A percentile compares a stretch with the other conserved stretches of the same genome.
Conservation (phyloP, 2,797 vertebrate species). For the Xyrichtys novacula region DNA sequence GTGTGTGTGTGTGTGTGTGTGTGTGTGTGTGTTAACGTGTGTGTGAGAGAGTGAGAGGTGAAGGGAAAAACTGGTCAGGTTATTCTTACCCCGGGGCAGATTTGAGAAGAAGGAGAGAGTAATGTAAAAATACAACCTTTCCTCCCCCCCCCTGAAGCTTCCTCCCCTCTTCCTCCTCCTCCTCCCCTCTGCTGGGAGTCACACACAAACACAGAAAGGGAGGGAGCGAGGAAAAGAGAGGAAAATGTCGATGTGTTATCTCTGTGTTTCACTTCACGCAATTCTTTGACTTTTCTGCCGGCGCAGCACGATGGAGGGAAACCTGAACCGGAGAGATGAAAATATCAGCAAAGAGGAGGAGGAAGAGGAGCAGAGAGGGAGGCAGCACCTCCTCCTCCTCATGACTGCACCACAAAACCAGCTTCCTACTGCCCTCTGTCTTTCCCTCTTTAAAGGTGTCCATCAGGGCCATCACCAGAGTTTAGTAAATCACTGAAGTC, state of each 20-base stretch:
- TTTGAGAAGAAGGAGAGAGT: slow-evolving; percentile 8
- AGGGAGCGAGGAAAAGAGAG: neutral
- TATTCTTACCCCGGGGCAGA: slow-evolving; percentile 45
- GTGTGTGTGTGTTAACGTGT: neutral
- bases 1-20: neutral
- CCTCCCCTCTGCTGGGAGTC: neutral
- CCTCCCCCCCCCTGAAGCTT: neutral
- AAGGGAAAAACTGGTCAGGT: slow-evolving; percentile 45
- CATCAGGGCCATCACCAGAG: too few relatives aligned
- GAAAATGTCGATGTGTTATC: slow-evolving; percentile 27
- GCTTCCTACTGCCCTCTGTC: too few relatives aligned
- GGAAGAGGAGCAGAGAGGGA: neutral
- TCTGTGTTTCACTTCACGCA: neutral
- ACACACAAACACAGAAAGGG: neutral
- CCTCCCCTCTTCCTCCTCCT: accelerated
- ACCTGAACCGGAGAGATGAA: slow-evolving; percentile 12
- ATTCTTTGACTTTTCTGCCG: slow-evolving; percentile 29
- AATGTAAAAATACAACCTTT: slow-evolving; percentile 38
- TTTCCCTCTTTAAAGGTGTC: too few relatives aligned
- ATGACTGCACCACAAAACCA: slow-evolving; percentile 11
- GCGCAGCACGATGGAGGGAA: slow-evolving; percentile 24
- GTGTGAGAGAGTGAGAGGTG: slow-evolving; percentile 6
- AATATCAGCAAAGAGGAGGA: neutral
- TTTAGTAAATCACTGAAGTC: too few relatives aligned
- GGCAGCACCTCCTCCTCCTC: too few relatives aligned